Evolutionary conservation across 1,140 invertebrate genomes (phyloP).

Genomic region (Schlechtendalia chinensis): DNA sequence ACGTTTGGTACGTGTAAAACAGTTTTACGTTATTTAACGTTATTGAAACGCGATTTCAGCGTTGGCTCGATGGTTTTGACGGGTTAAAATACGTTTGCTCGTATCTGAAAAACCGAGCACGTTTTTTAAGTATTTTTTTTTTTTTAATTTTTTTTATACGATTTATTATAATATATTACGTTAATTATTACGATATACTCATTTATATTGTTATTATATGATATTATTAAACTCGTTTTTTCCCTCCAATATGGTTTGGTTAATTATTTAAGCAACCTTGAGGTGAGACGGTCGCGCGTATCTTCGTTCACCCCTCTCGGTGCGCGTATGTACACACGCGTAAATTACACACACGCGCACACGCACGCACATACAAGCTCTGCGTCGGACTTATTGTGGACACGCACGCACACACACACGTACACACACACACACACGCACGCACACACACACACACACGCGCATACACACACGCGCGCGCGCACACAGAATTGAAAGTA

Average conservation of each 20-base stretch:
- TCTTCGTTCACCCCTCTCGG: slow-evolving; percentile 49
- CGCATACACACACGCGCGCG: not conserved
- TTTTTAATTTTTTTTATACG: no score
- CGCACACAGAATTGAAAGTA: slow-evolving; percentile 42
- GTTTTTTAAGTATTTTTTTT: no score
- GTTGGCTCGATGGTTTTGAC: not conserved
- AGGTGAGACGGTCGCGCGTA: slow-evolving; percentile 31
- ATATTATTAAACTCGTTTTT: slow-evolving; percentile 16
- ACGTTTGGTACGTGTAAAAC: no score
- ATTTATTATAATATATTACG: not conserved
- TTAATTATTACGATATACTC: slow-evolving; percentile 5
- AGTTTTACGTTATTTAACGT: not conserved
- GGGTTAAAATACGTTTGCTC: not conserved
- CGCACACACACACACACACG: not conserved
- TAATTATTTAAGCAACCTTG: slow-evolving; percentile 41
- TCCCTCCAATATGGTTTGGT: slow-evolving; percentile 35
- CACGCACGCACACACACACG: no score
- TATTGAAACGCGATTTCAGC: not conserved
- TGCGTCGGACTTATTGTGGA: slow-evolving; percentile 23
- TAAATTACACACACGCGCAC: not conserved
- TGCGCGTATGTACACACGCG: not conserved
- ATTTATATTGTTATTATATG: not conserved
- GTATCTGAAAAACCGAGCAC: not conserved
- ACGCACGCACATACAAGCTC: not conserved
- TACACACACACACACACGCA: not conserved